Evolutionary conservation across 2,888 invertebrate genomes (phyloP), one percentile per base, ranked within the genome.

Genomic region (Ariolimax columbianus): DNA sequence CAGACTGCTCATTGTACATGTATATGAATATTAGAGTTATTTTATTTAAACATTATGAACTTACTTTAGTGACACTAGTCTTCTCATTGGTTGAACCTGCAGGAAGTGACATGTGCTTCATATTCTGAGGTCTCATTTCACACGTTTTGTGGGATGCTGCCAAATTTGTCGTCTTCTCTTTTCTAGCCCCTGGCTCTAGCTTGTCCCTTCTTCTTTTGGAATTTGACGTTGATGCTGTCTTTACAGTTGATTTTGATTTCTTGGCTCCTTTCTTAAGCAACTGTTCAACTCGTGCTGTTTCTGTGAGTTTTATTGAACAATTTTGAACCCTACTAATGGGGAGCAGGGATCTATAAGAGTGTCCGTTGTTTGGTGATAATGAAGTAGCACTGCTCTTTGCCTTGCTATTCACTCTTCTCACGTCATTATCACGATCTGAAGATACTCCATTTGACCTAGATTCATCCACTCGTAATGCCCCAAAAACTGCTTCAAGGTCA

Each of bases 401-500:
- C 6, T 66, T 36, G 33, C 59, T 9, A 33, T 19, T 4, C 3
- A 4, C 23, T 63, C 11, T 63, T 7, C 1, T 33, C 1, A 7
- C 30, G 59, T 51, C 30, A 66, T 38, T 36, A 40, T 36, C 66
- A 59, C 47, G 38, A 70, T 70, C 81, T 47, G 38, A 36, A n/a
- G 36, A 68, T 81, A 33, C 30, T n/a, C 51, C 19, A n/a, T 40
- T 33, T 23, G 70, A n/a, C 14, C 75, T 43, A 17, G 81, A 40
- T 43, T 85, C 72, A 51, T 68, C 75, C 3, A 72, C 85, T 14
- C 89, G 85, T 36, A 92, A 88, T 17, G 89, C 88, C 17, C 89
- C 90, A 83, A 92, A 92, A 82, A 91, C 84, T 30, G 89, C 89
- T 72, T 91, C 90, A 7, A 92, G 85, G 72, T 91, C 91, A 88